Percentiles rank a stretch among this genome's conserved stretches.
Evolutionary conservation across 1,140 invertebrate genomes (phyloP).

Genomic region (Drosophila hydei): DNA sequence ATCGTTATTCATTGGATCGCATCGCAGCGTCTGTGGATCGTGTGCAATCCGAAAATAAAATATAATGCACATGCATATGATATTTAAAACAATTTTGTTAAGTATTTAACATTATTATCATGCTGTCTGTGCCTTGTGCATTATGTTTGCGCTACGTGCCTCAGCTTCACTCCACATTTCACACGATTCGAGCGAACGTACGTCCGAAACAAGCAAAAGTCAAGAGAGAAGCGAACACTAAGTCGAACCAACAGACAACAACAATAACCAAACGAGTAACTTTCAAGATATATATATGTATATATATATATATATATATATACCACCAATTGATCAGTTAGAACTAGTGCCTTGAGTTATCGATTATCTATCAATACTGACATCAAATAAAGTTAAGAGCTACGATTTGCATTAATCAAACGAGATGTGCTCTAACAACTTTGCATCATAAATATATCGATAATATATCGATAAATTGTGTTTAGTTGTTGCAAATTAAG

Average conservation of each 20-base stretch:
- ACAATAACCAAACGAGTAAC: neutral
- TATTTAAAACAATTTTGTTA: constrained; percentile 34
- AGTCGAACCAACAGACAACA: neutral
- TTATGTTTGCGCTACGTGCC: constrained; percentile 61
- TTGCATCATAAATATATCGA: no score
- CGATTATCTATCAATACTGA: no score
- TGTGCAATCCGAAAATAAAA: constrained; percentile 29
- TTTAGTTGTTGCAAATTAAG: no score
- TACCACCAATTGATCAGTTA: no score
- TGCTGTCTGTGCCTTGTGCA: constrained; percentile 38
- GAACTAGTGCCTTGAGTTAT: no score
- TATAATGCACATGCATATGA: constrained; percentile 33
- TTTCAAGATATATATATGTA: constrained; percentile 14
- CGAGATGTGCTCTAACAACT: no score
- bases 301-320: neutral
- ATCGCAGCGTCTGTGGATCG: constrained; percentile 13
- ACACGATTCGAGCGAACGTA: constrained; percentile 56
- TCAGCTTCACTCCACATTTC: constrained; percentile 63
- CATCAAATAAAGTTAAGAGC: no score
- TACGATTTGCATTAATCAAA: no score
- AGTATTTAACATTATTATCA: constrained; percentile 57
- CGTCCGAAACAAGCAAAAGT: constrained; percentile 32
- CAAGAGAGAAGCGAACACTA: neutral
- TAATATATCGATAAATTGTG: no score
- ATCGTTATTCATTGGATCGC: constrained; percentile 32